Evolutionary conservation across 2,797 vertebrate species (phyloP).

Genomic region (Clangula hyemalis): DNA sequence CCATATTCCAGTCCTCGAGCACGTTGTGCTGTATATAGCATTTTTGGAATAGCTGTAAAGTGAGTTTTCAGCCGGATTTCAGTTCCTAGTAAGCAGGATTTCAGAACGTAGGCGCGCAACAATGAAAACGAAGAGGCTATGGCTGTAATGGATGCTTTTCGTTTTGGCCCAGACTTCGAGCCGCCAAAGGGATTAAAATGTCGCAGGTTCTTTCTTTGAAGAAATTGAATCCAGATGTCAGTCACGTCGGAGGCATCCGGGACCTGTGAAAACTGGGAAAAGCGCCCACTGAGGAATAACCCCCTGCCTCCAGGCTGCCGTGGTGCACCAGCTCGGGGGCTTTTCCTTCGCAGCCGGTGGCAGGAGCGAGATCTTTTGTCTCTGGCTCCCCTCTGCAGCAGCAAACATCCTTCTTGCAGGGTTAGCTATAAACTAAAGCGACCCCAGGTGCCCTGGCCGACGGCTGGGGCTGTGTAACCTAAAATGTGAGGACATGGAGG

Average conservation of each 20-base stretch:
- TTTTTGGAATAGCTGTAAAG: background rate
- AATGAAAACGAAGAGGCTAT: background rate
- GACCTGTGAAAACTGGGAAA: constrained; percentile 9
- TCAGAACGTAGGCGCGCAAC: accelerated
- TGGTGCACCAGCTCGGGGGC: background rate
- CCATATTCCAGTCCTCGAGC: background rate
- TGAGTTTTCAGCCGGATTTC: background rate
- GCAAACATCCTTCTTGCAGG: background rate
- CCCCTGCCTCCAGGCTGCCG: background rate
- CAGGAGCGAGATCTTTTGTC: background rate
- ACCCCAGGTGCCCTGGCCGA: background rate
- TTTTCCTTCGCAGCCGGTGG: background rate
- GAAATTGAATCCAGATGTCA: constrained; percentile 24
- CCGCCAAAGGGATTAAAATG: background rate
- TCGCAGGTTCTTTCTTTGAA: background rate
- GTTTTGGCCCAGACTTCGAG: background rate
- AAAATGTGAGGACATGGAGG: background rate
- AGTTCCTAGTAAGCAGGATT: background rate
- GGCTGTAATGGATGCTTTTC: background rate
- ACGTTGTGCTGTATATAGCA: background rate
- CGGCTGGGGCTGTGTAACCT: background rate
- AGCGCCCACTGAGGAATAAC: background rate
- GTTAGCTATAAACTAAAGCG: background rate
- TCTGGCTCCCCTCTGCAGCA: background rate
- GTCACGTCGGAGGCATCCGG: background rate